Evolutionary conservation across 1,140 invertebrate species (phyloP), one percentile per base, ranked within the genome.

Genomic region (Phenacoccus solenopsis): DNA sequence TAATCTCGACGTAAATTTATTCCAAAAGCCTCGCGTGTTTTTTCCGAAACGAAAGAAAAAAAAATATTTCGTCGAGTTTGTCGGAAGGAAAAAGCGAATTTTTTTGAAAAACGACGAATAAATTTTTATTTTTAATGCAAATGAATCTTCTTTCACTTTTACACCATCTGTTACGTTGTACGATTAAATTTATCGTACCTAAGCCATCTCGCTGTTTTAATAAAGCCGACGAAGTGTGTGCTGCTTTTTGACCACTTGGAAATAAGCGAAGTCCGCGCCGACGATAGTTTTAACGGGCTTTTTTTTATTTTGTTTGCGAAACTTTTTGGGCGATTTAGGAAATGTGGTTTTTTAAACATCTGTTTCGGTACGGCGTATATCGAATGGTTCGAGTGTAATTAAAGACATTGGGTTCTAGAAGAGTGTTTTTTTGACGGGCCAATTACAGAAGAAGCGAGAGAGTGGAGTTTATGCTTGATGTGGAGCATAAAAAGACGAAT

Each of bases 51-150:
- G 30, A 13, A 32, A 32, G 5, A 32, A 32, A 32, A 32, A 32
- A 32, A 32, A 32, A n/a, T n/a, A n/a, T n/a, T n/a, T n/a, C n/a
- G n/a, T n/a, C n/a, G n/a, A n/a, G n/a, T n/a, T n/a, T n/a, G n/a
- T n/a, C n/a, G n/a, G n/a, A n/a, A n/a, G n/a, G n/a, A n/a, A n/a
- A n/a, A n/a, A n/a, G 38, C 2, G 16, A 49, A 16, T n/a, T n/a
- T n/a, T n/a, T n/a, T n/a, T n/a, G n/a, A n/a, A 16, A 49, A 49
- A 49, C 5, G 16, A 49, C 16, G 38, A 49, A 49, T 49, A 49
- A 49, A 49, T 49, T 49, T 49, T 49, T 49, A 49, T 49, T 49
- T 49, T 49, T 49, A 49, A 49, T 49, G 38, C 38, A 49, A 49
- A 49, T 49, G 38, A 49, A 49, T 49, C 38, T 49, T 49, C 38